Base-by-base conservation (phyloP, 1,140 invertebrate species). In the Drosophila lacteicornis region DNA sequence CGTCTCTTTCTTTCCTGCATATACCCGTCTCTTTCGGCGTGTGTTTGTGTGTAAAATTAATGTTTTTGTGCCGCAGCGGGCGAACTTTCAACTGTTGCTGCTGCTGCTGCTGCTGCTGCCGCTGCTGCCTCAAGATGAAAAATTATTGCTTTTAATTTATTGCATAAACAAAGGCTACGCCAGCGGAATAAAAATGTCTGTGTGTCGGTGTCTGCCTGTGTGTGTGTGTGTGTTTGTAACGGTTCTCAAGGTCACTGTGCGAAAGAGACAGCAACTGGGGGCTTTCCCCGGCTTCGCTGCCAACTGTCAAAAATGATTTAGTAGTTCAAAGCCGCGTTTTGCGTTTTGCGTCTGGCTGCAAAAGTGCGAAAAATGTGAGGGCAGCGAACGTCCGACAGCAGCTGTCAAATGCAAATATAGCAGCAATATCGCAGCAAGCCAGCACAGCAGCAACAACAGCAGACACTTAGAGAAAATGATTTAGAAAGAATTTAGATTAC, bases 91-190 rank as follows among this genome's bases (percentile, higher is more conserved):
- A 91, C 88, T 90, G 88, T 90, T 90, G 88, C 87, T 88, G 70
- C 73, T 56, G 80, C 65, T 67, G 66, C 75, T 62, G 73, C 66
- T 62, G 63, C 49, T 38, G 58, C 66, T 50, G 75, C 59, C 73
- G 59, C 38, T 59, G 68, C 65, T 82, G 84, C 71, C 87, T 88
- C 91, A 91, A 92, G 91, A 92, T 92, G 91, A 92, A 92, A 92
- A 92, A 92, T 92, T 92, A 92, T 92, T 91, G 91, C 91, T 92
- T 91, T 90, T 92, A 92, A 92, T 92, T 92, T 92, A 92, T 92
- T 92, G 86, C 85, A 88, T 91, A 91, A 91, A 88, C 85, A 88
- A 88, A 90, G 75, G 81, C 78, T 73, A 59, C 68, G 63, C 67
- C 63, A 69, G 63, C 46, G 58, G 66, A 76, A 76, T 69, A 79